Base-by-base conservation (phyloP, 2,113 vertebrate species). In the cat (Felis catus) region DNA sequence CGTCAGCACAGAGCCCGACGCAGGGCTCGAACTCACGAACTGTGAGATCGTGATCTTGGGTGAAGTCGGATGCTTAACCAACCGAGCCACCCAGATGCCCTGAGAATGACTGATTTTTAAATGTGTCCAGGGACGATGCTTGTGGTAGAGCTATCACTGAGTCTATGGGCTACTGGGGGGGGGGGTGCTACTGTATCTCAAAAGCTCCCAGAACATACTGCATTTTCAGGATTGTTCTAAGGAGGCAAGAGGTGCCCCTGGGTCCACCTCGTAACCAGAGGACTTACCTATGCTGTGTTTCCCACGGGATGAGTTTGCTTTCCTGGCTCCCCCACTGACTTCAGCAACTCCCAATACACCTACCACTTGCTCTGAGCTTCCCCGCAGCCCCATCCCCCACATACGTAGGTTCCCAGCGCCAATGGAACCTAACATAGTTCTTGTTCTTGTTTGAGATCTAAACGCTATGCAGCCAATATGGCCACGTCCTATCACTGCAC, bases 381-480 rank as follows among this genome's bases (percentile, higher is more conserved):
- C 29, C 16, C 55, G 23, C 11, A 15, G 21, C 2, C 25, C 18
- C 7, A 8, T 0, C 16, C 79, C n/a, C 71, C 23, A 23, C 36
- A 21, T 21, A 81, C 4, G 6, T 0, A 25, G 8, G 66, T 11
- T 63, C 51, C 82, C 66, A 65, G 31, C 0, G 0, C 82, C 36
- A 33, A 25, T 1, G 19, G 39, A 19, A 19, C 11, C 33, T 4
- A 2, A 29, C 0, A 3, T 0, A 12, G 33, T 29, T 74, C 16
- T 51, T 25, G 13, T 73, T 74, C 66, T 63, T 39, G 5, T 55
- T 74, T 23, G 23, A 0, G 0, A 16, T 33, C n/a, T 21, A 31
- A 81, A 33, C 14, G 70, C 55, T 3, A 4, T 11, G 33, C 6
- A 39, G 89, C 19, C 41, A 31, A 0, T 0, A 21, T 4, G 16